phyloP scores from a whole-genome alignment of 2,797 vertebrate genomes.

The Falco berigora region DNA sequence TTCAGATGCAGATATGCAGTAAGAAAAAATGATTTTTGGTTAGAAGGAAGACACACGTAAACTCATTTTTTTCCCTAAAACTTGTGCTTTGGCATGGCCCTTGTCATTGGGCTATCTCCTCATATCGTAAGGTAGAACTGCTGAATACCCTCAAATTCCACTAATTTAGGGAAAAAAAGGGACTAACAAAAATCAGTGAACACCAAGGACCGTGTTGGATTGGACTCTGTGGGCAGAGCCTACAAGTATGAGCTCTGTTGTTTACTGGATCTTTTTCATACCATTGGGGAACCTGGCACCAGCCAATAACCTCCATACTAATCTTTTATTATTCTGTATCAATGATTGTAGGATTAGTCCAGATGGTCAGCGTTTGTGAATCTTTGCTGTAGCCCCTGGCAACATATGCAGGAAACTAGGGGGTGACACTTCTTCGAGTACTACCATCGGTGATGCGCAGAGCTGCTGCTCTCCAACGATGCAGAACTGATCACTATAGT shows the following conservation, averaged over 20 bases:
- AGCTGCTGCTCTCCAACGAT: rapidly evolving
- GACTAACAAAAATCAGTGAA: neutral
- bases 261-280: neutral
- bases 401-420: rapidly evolving
- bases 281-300: neutral
- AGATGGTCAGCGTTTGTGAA: neutral
- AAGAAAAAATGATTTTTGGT: neutral
- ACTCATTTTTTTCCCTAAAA: neutral
- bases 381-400: neutral
- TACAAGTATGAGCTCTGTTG: neutral
- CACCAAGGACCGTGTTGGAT: rapidly evolving
- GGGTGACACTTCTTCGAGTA: rapidly evolving
- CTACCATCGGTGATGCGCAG: rapidly evolving
- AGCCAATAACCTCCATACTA: neutral
- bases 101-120: neutral
- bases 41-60: neutral
- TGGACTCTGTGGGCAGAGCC: too few species aligned
- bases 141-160: neutral
- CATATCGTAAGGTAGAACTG: neutral
- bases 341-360: neutral
- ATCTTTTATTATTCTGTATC: neutral
- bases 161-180: neutral
- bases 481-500: rapidly evolving
- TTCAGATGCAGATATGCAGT: neutral
- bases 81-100: neutral